Evolutionary conservation across 2,797 vertebrate genomes (phyloP).

Genomic region (Semotilus atromaculatus): DNA sequence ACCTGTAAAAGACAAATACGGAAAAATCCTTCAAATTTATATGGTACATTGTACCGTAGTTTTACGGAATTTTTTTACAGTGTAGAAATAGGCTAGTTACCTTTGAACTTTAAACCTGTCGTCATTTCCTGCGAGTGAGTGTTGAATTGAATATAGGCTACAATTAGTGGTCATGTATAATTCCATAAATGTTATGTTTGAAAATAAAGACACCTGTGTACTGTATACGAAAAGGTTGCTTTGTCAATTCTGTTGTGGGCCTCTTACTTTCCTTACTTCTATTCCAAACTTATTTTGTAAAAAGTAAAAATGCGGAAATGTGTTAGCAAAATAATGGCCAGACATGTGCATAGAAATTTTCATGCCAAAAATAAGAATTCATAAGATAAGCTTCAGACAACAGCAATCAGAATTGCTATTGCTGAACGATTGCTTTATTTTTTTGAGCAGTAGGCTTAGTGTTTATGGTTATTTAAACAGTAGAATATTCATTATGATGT

Average conservation of each 20-base stretch:
- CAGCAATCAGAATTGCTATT: not conserved
- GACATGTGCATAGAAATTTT: not conserved
- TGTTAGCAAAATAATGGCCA: no score
- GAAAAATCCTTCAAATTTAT: no score
- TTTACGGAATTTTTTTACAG: no score
- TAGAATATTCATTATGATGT: not conserved
- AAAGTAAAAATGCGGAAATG: not conserved
- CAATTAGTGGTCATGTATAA: not conserved
- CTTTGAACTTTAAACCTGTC: not conserved
- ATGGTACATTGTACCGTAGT: no score
- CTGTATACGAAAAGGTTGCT: no score
- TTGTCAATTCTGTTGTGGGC: not conserved
- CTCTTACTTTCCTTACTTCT: not conserved
- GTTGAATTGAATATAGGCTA: not conserved
- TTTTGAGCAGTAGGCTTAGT: not conserved
- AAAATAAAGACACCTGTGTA: not conserved
- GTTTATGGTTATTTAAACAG: not conserved
- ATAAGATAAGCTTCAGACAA: not conserved
- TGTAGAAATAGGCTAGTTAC: not conserved
- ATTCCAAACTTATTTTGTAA: not conserved
- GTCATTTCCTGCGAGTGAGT: not conserved
- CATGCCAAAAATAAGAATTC: not conserved
- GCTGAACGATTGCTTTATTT: not conserved
- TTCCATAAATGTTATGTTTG: not conserved
- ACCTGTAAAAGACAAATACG: no score